Evolutionary conservation across 1,140 invertebrate genomes (phyloP), one percentile per base, ranked within the genome.

Genomic region (Drosophila bifasciata): DNA sequence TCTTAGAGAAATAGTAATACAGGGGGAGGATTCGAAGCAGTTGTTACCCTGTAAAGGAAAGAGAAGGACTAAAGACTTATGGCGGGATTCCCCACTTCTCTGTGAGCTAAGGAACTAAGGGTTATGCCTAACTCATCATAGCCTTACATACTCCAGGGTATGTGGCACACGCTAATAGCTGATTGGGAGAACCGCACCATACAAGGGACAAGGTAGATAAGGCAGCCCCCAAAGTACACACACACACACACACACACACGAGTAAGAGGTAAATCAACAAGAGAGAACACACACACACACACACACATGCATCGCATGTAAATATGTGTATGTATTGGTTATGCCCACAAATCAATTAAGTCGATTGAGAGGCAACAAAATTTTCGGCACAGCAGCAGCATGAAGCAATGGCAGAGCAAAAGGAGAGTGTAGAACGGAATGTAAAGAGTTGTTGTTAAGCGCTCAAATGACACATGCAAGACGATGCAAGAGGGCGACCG

Each of bases 331-430:
- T 78, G 83, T 86, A 69, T 74, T 86, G 81, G 83, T 88, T 81
- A 88, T 86, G 81, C 81, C 83, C 75, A 90, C 88, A 90, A 90
- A 90, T 90, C 83, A 90, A 90, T 90, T 90, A 90, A 88, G 88
- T 80, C 88, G 89, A 90, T 90, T 90, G 79, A 60, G 67, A 36
- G 32, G 32, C 32, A 36, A 46, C 74, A 62, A 56, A 64, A 72
- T 71, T 72, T 79, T 85, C 70, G 52, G 36, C 32, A 40, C 48
- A 36, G 8, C 44, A 70, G 19, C 32, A n/a, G 36, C 15, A 25
- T 3, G 48, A 19, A 11, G 16, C n/a, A 36, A n/a, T 15, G 25
- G 50, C 23, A 40, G 11, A 8, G 44, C 5, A 8, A 64, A 41
- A 59, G 32, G 32, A 40, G 8, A 13, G 44, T 8, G 15, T 63